Percentiles rank a stretch among this genome's conserved stretches.
phyloP scores from a whole-genome alignment of 1,140 invertebrate species.

The Drosophila oshimai region DNA sequence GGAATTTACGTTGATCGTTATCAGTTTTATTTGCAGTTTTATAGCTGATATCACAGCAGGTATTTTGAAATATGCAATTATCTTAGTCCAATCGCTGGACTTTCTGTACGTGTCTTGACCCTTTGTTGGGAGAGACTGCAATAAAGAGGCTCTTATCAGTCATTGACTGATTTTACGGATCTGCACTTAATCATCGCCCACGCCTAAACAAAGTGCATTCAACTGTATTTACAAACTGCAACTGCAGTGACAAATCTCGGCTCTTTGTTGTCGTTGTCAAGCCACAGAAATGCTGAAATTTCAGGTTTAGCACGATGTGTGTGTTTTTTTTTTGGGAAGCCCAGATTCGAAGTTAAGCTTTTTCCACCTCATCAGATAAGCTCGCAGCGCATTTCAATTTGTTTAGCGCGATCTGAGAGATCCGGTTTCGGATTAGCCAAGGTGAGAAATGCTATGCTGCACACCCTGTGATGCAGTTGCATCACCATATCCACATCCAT shows the following conservation, averaged over 20 bases:
- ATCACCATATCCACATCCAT: background rate
- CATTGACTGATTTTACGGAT: background rate
- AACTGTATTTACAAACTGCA: slow-evolving; percentile 29
- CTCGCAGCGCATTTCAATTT: slow-evolving; percentile 12
- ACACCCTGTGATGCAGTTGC: slow-evolving; percentile 2
- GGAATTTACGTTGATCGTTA: too few species aligned
- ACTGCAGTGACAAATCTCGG: slow-evolving; percentile 2
- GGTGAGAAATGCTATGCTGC: slow-evolving; percentile 5
- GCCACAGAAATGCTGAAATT: background rate
- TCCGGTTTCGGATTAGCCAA: slow-evolving; percentile 52
- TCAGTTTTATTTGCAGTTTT: background rate
- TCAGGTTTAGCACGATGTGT: background rate
- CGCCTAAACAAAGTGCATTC: slow-evolving; percentile 43
- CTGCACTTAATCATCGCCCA: slow-evolving; percentile 10
- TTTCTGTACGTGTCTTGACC: background rate
- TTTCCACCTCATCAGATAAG: slow-evolving; percentile 13
- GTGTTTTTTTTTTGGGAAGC: background rate
- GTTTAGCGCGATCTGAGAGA: slow-evolving; percentile 3
- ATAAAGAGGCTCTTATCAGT: slow-evolving; percentile 18
- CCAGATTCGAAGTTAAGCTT: background rate
- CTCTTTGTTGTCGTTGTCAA: slow-evolving; percentile 11
- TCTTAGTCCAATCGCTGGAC: background rate
- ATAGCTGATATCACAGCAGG: background rate
- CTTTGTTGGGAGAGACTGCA: background rate
- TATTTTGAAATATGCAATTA: background rate